These are phyloP conservation scores for Pristionchus entomophagus DNA, from an alignment of 2,888 invertebrate species.

Conservation along the genomic window DNA sequence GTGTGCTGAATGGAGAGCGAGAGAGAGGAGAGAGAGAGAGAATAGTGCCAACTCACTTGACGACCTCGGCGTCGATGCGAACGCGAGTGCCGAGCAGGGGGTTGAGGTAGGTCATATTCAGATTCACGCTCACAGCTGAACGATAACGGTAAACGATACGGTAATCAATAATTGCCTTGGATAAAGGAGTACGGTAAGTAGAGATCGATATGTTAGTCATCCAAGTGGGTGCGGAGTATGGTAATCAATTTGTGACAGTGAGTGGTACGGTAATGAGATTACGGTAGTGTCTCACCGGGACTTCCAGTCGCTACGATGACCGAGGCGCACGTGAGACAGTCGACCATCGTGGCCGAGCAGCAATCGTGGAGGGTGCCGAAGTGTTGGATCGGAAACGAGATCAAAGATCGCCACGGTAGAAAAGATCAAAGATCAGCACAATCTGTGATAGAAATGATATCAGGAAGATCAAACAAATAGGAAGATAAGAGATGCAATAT, in stretches of 20 bases:
- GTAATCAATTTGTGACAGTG: neutral
- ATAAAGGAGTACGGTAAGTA: too few species aligned
- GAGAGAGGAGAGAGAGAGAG: too few species aligned
- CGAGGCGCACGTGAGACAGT: conserved; percentile 65
- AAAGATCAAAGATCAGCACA: too few species aligned
- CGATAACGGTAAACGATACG: too few species aligned
- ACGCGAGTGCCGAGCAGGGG: neutral
- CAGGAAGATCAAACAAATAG: neutral
- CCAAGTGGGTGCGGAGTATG: too few species aligned
- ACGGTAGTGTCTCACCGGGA: conserved; percentile 3
- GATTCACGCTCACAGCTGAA: conserved; percentile 27
- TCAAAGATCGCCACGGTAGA: conserved; percentile 37
- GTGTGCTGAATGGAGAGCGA: too few species aligned
- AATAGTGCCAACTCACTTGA: neutral
- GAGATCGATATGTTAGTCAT: too few species aligned
- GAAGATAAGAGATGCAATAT: too few species aligned
- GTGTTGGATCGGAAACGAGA: conserved; percentile 44
- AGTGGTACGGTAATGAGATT: neutral
- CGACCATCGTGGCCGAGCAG: conserved; percentile 62
- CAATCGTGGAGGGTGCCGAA: conserved; percentile 62
- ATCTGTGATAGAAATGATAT: neutral
- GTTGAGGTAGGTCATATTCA: conserved; percentile 4
- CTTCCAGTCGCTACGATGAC: conserved; percentile 72
- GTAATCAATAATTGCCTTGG: neutral
- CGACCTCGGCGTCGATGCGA: neutral